Conservation (phyloP, 2,113 vertebrate species). For the Benitochromis conjunctus region DNA sequence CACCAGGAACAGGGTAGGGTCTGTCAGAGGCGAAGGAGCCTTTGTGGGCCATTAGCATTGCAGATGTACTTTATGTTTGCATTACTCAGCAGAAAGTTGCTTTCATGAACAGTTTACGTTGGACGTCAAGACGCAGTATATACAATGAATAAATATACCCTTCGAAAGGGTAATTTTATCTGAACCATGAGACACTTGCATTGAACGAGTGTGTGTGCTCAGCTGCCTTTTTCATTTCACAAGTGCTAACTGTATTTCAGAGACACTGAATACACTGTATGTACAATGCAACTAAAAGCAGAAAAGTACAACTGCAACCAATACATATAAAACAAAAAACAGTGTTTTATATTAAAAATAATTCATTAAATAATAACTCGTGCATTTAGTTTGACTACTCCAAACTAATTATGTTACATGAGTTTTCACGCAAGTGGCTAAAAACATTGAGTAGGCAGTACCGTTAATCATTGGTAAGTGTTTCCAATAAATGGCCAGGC, state of each 20-base stretch:
- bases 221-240: neutral
- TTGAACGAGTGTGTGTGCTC: neutral
- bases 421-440: neutral
- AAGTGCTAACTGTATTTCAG: neutral
- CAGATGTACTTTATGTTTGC: neutral
- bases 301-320: neutral
- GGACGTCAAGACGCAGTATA: neutral
- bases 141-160: neutral
- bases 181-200: neutral
- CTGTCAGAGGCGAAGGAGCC: slow-evolving; percentile 18
- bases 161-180: neutral
- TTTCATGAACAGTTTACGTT: neutral
- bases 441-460: neutral
- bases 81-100: neutral
- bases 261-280: neutral
- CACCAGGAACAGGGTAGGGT: slow-evolving; percentile 36
- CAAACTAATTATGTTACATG: neutral
- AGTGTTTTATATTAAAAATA: neutral
- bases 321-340: neutral
- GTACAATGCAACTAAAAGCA: neutral
- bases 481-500: neutral
- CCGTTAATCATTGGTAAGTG: neutral
- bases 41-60: slow-evolving; percentile 7
- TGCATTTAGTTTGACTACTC: neutral
- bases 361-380: neutral